Evolutionary conservation across 2,888 invertebrate genomes (phyloP), one percentile per base, ranked within the genome.

Genomic region (Polyommatus icarus): DNA sequence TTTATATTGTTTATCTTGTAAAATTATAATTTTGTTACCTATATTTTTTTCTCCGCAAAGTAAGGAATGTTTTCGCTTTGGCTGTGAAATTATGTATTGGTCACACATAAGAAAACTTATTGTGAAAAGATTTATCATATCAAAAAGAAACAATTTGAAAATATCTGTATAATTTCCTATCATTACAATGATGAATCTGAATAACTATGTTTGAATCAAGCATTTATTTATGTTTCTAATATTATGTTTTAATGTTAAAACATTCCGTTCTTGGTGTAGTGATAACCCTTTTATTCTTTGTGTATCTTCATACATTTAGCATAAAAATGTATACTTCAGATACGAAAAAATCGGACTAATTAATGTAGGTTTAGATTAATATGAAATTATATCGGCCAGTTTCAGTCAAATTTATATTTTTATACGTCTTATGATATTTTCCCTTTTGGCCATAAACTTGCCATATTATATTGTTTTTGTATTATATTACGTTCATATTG

Each of bases 371-470:
- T 29, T 67, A 67, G 29, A 67, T 29, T 67, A 18, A 29, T 67
- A 29, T 12, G 6, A 67, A 29, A 29, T 10, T 61, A 61, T 18
- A 67, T 67, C 18, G 67, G 67, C 67, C 67, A 67, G 75, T 75
- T 29, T 54, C 50, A 46, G 46, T 75, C 50, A 75, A 24, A 75
- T 75, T 32, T 75, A 73, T 73, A 73, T 75, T 75, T 75, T 75
- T 54, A 50, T 75, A 67, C n/a, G n/a, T n/a, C 67, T 67, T 67
- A 54, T n/a, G 32, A 75, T 50, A 75, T 75, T 75, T 75, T 36
- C 18, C 40, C 46, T 6, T 77, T 73, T 40, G 79, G 82, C 83
- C 83, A 82, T 83, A 76, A 29, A 80, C 83, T 83, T 83, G 83
- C 83, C 83, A 83, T 83, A 83, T 78, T 83, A 83, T 78, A 73